These are phyloP conservation scores for Sialia sialis DNA, from an alignment of 2,113 vertebrate genomes.

Conservation along the genomic window DNA sequence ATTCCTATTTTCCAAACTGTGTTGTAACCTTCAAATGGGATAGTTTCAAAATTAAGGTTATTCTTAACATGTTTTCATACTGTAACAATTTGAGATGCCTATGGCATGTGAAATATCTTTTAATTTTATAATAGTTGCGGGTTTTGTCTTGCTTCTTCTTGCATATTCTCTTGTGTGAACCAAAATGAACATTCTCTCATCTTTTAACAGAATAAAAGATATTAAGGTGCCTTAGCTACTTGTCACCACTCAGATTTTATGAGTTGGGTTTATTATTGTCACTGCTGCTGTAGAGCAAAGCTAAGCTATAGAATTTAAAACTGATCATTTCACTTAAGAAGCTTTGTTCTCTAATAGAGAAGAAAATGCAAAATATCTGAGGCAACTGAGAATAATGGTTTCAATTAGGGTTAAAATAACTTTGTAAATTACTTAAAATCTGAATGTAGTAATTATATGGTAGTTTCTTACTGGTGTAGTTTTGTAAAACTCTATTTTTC, in stretches of 20 bases:
- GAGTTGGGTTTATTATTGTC: neutral
- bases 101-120: neutral
- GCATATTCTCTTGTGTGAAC: neutral
- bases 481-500: neutral
- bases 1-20: neutral
- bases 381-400: neutral
- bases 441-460: neutral
- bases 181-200: neutral
- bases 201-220: neutral
- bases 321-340: neutral
- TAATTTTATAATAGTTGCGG: neutral
- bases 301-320: neutral
- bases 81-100: neutral
- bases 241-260: neutral
- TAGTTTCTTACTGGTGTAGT: neutral
- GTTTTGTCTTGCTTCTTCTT: neutral
- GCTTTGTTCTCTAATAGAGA: neutral
- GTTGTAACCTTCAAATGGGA: neutral
- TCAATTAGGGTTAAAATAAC: neutral
- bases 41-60: neutral
- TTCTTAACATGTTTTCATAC: neutral
- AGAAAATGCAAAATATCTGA: neutral
- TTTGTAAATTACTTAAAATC: neutral
- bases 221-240: neutral
- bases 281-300: neutral